phyloP scores from a whole-genome alignment of 2,113 vertebrate genomes.

The Pseudorectes ferrugineus region DNA sequence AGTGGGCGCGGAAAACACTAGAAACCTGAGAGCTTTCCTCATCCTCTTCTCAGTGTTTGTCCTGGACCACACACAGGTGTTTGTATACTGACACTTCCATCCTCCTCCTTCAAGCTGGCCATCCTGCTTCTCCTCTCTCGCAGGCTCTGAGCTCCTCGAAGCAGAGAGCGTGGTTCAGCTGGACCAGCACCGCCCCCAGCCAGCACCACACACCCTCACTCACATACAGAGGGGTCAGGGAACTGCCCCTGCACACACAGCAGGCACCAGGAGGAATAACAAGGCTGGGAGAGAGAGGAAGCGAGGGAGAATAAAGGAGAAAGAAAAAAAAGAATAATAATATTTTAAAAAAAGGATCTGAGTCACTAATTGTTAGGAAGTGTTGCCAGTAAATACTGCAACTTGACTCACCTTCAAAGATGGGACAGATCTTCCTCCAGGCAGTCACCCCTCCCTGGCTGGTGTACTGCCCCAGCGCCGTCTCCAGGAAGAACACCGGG shows the following conservation, averaged over 20 bases:
- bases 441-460: slow-evolving; percentile 87
- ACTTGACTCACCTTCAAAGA: slow-evolving; percentile 83
- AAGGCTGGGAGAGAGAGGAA: background rate
- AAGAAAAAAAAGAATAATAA: background rate
- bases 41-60: background rate
- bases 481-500: slow-evolving; percentile 90
- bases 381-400: background rate
- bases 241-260: background rate
- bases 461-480: slow-evolving; percentile 88
- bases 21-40: background rate
- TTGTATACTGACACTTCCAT: background rate
- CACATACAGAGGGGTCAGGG: background rate
- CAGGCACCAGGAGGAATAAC: background rate
- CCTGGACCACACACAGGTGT: background rate
- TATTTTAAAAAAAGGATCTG: background rate
- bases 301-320: background rate
- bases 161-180: rapidly evolving
- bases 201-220: background rate
- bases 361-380: background rate
- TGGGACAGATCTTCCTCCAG: slow-evolving; percentile 93
- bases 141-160: background rate
- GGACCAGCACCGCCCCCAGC: background rate
- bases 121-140: background rate
- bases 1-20: rapidly evolving
- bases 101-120: background rate